phyloP scores from a whole-genome alignment of 1,140 invertebrate species.

The Whitmania pigra region DNA sequence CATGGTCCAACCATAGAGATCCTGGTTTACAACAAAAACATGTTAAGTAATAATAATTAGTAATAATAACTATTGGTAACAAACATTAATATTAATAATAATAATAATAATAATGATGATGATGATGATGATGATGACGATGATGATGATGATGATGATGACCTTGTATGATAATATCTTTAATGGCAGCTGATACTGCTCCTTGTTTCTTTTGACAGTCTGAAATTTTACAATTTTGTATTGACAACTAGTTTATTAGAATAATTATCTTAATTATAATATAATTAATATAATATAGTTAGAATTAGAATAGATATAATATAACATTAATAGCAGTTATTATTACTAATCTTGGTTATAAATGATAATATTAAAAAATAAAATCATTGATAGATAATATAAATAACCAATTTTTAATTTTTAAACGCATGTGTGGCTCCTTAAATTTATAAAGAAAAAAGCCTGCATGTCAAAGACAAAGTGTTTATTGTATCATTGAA shows the following conservation, averaged over 20 bases:
- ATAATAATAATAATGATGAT: constrained; percentile 5
- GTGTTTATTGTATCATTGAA: no score
- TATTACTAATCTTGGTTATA: no score
- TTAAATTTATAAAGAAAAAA: no score
- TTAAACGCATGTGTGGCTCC: no score
- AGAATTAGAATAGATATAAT: no score
- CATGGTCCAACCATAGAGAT: constrained; percentile 99
- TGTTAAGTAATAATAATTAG: background rate
- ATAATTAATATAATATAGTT: background rate
- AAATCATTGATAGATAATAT: no score
- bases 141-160: constrained; percentile 3
- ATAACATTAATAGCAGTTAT: no score
- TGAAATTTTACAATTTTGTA: constrained; percentile 26
- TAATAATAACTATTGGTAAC: constrained; percentile 14
- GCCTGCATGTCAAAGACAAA: no score
- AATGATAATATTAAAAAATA: no score
- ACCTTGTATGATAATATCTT: constrained; percentile 89
- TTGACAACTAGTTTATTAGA: no score
- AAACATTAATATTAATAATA: background rate
- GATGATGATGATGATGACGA: background rate
- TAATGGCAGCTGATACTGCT: constrained; percentile 82
- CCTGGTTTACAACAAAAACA: constrained; percentile 40
- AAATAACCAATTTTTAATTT: no score
- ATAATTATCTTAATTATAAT: no score
- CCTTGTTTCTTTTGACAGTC: constrained; percentile 83